Conservation (phyloP, 2,797 vertebrate species). For the Rhinichthys osculus region DNA sequence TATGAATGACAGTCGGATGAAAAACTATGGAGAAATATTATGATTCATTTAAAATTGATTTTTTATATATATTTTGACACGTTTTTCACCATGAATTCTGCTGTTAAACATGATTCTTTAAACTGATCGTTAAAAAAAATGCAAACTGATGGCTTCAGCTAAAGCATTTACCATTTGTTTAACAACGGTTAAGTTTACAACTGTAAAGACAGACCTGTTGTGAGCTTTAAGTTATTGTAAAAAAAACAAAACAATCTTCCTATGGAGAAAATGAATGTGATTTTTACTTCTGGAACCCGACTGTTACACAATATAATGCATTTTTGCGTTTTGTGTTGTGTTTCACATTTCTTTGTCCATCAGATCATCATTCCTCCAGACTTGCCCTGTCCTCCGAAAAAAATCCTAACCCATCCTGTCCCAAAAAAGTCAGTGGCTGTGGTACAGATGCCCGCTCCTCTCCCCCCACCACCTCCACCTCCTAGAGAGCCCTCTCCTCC, state of each 20-base stretch:
- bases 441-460: slow-evolving; percentile 22
- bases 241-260: background rate
- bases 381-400: slow-evolving; percentile 81
- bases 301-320: background rate
- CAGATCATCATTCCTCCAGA: slow-evolving; percentile 86
- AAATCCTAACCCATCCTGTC: slow-evolving; percentile 72
- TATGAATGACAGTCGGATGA: background rate
- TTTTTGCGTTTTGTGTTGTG: background rate
- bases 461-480: slow-evolving; percentile 59
- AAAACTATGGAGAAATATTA: background rate
- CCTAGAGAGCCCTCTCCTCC: slow-evolving; percentile 48
- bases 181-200: background rate
- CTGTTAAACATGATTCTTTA: background rate
- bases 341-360: slow-evolving; percentile 54
- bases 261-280: background rate
- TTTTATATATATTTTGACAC: background rate
- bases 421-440: slow-evolving; percentile 26
- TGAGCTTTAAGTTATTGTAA: background rate
- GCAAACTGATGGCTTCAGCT: background rate
- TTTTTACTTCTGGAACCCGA: background rate
- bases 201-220: too few relatives aligned
- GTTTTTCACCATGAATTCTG: background rate
- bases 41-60: background rate
- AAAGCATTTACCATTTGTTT: background rate
- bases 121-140: background rate